A percentile compares a stretch with the other conserved stretches of the same genome.
Conservation (phyloP, 1,140 invertebrate species). For the Tetragnatha versicolor region DNA sequence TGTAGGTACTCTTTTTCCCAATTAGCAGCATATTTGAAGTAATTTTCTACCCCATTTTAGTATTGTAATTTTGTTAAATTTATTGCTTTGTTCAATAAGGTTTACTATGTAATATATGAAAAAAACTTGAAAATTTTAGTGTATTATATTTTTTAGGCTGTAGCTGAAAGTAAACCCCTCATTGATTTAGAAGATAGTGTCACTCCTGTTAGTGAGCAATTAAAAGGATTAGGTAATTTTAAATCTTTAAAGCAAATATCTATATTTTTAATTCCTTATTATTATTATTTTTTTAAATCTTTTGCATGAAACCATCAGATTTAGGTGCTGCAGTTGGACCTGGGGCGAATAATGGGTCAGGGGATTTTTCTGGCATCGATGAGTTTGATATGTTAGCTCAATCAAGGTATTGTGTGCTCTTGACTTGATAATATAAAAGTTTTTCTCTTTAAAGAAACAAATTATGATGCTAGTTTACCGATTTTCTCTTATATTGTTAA, state of each 20-base stretch:
- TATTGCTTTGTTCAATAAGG: not conserved
- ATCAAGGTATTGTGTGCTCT: too few species aligned
- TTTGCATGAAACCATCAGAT: not conserved
- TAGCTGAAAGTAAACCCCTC: conserved; percentile 29
- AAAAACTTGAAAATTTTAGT: not conserved
- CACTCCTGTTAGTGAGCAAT: conserved; percentile 16
- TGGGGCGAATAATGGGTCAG: not conserved
- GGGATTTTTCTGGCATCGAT: conserved; percentile 1
- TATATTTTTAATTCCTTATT: too few species aligned
- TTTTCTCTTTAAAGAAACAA: too few species aligned
- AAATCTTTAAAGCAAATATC: not conserved
- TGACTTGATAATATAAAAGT: too few species aligned
- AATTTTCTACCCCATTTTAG: too few species aligned
- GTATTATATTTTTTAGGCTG: not conserved
- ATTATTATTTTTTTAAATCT: not conserved
- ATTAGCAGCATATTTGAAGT: too few species aligned
- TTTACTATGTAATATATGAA: not conserved
- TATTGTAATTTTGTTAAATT: too few species aligned
- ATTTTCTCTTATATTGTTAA: too few species aligned
- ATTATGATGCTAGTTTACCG: too few species aligned
- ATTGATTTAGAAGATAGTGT: conserved; percentile 46
- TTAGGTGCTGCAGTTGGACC: not conserved
- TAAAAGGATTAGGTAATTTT: conserved; percentile 24
- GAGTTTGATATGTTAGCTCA: conserved; percentile 52
- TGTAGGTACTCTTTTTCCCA: too few species aligned